These are phyloP conservation scores for Lottia gigantea DNA, from an alignment of 2,888 invertebrate genomes.

Conservation along the genomic window DNA sequence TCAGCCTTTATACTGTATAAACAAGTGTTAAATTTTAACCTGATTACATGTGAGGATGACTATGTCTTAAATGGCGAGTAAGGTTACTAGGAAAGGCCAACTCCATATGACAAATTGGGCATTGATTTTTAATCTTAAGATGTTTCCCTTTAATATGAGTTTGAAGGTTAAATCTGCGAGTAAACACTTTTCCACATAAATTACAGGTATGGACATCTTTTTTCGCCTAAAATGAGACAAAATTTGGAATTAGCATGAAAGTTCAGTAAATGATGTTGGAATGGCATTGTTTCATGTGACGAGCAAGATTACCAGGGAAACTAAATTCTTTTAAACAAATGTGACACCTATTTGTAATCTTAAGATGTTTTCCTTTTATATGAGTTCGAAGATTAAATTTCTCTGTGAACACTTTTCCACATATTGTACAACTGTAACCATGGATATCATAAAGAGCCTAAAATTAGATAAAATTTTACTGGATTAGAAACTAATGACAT, in stretches of 20 bases:
- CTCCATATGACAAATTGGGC: not conserved
- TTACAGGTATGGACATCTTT: not conserved
- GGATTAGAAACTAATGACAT: too few species aligned
- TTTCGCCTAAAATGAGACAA: too few species aligned
- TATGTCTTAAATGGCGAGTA: not conserved
- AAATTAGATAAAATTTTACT: not conserved
- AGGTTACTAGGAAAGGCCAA: not conserved
- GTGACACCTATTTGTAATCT: not conserved
- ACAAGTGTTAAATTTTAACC: too few species aligned
- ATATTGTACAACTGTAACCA: not conserved
- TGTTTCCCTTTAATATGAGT: not conserved
- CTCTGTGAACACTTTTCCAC: not conserved
- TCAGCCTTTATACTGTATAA: too few species aligned
- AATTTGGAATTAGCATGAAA: too few species aligned
- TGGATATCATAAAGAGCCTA: not conserved
- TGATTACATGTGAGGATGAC: not conserved
- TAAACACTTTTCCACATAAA: not conserved
- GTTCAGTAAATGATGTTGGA: too few species aligned
- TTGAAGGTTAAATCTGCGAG: not conserved
- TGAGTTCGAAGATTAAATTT: not conserved
- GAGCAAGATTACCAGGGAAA: not conserved
- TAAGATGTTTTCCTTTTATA: slow-evolving; percentile 1
- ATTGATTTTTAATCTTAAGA: slow-evolving; percentile 1
- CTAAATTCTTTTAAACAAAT: not conserved
- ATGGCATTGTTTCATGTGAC: not conserved